Conservation (phyloP, 2,888 invertebrate genomes). For the Caenorhabditis panamensis region DNA sequence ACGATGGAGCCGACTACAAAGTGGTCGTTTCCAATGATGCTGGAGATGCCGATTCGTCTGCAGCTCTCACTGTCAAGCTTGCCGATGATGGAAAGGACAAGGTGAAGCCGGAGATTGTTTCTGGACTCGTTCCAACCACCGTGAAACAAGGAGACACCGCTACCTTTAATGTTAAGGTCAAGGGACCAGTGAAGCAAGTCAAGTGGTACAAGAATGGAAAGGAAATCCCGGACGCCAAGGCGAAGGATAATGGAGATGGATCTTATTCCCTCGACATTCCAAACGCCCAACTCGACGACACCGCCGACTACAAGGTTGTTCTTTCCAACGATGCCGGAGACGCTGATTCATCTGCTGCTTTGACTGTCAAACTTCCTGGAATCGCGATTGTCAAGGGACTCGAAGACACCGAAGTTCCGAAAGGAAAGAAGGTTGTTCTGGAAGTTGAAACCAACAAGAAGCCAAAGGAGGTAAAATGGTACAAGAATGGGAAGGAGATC, state of each 20-base stretch:
- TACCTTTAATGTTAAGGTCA: conserved; percentile 84
- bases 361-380: conserved; percentile 68
- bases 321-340: conserved; percentile 80
- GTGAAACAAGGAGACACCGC: conserved; percentile 91
- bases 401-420: conserved; percentile 86
- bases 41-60: conserved; percentile 80
- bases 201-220: conserved; percentile 86
- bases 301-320: conserved; percentile 77
- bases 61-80: conserved; percentile 68
- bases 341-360: conserved; percentile 77
- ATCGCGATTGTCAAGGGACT: conserved; percentile 86
- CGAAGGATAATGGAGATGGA: conserved; percentile 75
- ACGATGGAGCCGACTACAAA: conserved; percentile 78
- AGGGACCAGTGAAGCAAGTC: conserved; percentile 89
- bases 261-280: conserved; percentile 75
- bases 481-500: conserved; percentile 81
- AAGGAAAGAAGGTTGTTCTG: conserved; percentile 89
- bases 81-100: conserved; percentile 81
- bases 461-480: conserved; percentile 90
- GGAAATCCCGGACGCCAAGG: conserved; percentile 79
- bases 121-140: conserved; percentile 85
- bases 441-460: conserved; percentile 86
- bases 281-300: conserved; percentile 73
- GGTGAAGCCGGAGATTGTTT: conserved; percentile 81
- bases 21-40: conserved; percentile 76